A percentile compares a stretch with the other conserved stretches of the same genome.
Conservation (phyloP, 2,797 vertebrate species). For the Pangasius sanitwongsei region DNA sequence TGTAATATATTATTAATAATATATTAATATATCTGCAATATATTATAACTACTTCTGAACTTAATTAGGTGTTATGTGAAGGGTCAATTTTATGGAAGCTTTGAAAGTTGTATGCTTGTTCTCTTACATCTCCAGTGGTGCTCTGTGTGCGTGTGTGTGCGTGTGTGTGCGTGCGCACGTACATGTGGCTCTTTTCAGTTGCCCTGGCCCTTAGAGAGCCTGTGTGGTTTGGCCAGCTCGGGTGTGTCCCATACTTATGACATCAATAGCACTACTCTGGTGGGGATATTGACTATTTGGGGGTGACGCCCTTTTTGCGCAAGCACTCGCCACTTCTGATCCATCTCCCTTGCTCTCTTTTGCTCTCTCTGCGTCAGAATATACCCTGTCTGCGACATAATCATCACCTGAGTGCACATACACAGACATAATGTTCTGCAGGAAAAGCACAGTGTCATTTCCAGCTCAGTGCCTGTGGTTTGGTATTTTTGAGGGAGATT, state of each 20-base stretch:
- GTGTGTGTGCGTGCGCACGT: conserved; percentile 12
- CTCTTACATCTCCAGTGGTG: neutral
- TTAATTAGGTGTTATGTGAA: neutral
- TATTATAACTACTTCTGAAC: neutral
- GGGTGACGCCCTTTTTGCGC: conserved; percentile 59
- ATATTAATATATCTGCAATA: neutral
- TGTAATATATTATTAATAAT: neutral
- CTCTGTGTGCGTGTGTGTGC: conserved; percentile 27
- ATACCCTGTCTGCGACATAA: conserved; percentile 49
- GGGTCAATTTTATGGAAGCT: conserved; percentile 3
- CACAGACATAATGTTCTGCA: conserved; percentile 41
- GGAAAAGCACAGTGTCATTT: conserved; percentile 42
- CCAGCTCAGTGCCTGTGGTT: conserved; percentile 32
- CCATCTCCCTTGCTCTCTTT: conserved; percentile 36
- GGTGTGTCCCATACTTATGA: conserved; percentile 62
- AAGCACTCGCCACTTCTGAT: conserved; percentile 46
- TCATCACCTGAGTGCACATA: conserved; percentile 43
- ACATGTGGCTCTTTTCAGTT: conserved; percentile 32
- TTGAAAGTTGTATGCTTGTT: conserved; percentile 11
- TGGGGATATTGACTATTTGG: conserved; percentile 60
- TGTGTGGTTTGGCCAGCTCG: conserved; percentile 48
- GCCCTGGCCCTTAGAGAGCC: conserved; percentile 39
- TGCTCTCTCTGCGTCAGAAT: conserved; percentile 45
- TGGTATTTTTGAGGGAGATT: conserved; percentile 23
- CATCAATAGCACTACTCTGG: conserved; percentile 52